Conservation (phyloP, 1,140 invertebrate species). For the Lamellibrachia luymesi region DNA sequence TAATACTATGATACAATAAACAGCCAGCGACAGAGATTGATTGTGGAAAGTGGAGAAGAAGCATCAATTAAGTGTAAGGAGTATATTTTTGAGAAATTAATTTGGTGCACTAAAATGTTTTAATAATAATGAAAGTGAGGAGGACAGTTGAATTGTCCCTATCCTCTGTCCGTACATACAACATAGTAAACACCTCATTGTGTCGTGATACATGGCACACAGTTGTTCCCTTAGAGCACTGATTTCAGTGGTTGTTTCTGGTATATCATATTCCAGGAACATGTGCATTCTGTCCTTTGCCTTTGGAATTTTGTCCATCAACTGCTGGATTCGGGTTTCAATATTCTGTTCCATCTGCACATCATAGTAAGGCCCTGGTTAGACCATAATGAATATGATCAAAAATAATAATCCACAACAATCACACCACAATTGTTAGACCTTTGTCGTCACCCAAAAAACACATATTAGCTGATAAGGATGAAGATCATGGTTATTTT, state of each 20-base stretch:
- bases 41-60: no score
- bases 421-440: no score
- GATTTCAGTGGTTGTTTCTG: neutral
- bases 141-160: no score
- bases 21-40: no score
- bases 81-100: no score
- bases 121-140: no score
- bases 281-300: neutral
- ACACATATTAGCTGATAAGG: no score
- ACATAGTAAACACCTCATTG: neutral
- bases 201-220: neutral
- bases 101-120: no score
- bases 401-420: neutral
- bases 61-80: no score
- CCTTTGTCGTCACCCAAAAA: no score
- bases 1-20: no score
- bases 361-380: neutral
- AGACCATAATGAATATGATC: neutral
- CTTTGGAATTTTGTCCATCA: neutral
- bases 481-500: no score
- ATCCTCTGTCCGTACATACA: neutral
- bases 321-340: neutral
- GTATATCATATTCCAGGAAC: neutral
- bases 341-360: neutral
- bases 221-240: neutral